Evolutionary conservation across 2,797 vertebrate genomes (phyloP).

Genomic region (Falco columbarius): DNA sequence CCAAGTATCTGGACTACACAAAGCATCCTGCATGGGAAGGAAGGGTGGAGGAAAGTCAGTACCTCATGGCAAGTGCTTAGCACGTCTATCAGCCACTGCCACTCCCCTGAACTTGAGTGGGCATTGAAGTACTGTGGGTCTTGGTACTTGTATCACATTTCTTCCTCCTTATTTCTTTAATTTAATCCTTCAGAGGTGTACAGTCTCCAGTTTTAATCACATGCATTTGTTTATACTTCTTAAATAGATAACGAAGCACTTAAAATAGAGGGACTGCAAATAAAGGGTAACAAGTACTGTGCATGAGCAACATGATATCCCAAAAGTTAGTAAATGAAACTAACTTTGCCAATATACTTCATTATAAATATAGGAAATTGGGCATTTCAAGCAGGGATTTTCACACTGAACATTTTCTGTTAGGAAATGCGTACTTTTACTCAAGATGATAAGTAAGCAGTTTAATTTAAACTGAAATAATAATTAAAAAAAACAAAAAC

Average conservation of each 20-base stretch:
- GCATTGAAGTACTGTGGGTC: background rate
- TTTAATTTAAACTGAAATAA: background rate
- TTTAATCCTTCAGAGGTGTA: background rate
- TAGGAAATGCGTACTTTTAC: background rate
- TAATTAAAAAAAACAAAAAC: background rate
- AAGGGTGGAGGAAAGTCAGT: background rate
- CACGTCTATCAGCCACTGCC: background rate
- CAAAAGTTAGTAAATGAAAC: background rate
- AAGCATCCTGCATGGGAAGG: background rate
- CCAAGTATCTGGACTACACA: background rate
- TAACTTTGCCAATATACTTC: background rate
- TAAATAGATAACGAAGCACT: background rate
- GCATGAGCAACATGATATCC: background rate
- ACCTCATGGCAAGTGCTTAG: background rate
- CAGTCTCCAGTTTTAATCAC: background rate
- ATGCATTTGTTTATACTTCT: background rate
- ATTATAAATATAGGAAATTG: background rate
- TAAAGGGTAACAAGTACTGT: background rate
- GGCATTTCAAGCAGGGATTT: background rate
- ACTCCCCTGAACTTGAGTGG: background rate
- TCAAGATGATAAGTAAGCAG: background rate
- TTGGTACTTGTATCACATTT: background rate
- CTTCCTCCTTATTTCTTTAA: background rate
- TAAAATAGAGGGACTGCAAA: background rate
- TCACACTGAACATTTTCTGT: background rate